A percentile compares a stretch with the other conserved stretches of the same genome.
These are phyloP conservation scores for Drosophila busckii DNA, from an alignment of 1,140 invertebrate genomes.

Conservation along the genomic window DNA sequence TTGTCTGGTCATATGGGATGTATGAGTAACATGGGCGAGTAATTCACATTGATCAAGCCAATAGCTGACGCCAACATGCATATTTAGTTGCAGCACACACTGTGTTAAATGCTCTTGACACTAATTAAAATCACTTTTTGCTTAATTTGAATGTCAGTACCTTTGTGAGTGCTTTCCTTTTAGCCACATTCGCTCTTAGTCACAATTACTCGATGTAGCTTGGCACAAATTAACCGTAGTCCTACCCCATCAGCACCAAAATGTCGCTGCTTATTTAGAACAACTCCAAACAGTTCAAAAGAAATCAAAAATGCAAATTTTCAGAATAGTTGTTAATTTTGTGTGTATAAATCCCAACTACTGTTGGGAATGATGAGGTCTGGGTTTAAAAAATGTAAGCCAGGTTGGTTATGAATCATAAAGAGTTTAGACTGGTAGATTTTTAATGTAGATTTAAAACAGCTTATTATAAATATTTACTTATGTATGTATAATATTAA, in stretches of 20 bases:
- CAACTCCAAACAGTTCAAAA: too few species aligned
- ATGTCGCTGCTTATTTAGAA: constrained; percentile 1
- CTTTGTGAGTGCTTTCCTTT: constrained; percentile 28
- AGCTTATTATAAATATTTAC: too few species aligned
- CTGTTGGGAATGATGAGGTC: too few species aligned
- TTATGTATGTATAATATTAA: too few species aligned
- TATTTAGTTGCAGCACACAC: constrained; percentile 45
- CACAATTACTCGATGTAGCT: constrained; percentile 50
- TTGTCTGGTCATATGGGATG: constrained; percentile 40
- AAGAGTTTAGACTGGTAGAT: too few species aligned
- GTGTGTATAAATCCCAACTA: too few species aligned
- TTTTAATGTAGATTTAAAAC: too few species aligned
- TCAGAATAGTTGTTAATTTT: too few species aligned
- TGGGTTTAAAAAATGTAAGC: too few species aligned
- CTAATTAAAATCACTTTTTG: constrained; percentile 67
- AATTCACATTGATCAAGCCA: constrained; percentile 52
- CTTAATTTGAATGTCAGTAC: constrained; percentile 58
- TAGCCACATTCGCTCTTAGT: constrained; percentile 18
- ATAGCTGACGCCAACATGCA: constrained; percentile 18
- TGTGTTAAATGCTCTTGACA: constrained; percentile 49
- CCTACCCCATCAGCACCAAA: not conserved
- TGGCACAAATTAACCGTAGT: constrained; percentile 52
- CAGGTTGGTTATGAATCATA: too few species aligned
- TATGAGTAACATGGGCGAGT: constrained; percentile 48
- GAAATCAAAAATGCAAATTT: too few species aligned